Base-by-base conservation (phyloP, 2,888 invertebrate species). In the Sialis fuliginosa region DNA sequence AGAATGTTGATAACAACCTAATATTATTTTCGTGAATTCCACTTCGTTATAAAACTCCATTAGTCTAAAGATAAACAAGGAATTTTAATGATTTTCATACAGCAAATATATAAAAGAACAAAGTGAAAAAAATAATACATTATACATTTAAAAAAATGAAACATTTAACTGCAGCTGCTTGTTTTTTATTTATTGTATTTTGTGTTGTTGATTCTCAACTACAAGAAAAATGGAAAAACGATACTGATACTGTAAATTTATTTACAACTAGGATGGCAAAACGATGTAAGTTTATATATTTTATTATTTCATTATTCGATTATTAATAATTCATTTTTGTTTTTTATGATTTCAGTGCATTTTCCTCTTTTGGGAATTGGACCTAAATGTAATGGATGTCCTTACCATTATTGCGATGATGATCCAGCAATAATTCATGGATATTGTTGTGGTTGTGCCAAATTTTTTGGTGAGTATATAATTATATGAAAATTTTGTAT, bases 361-460 rank as follows among this genome's bases (percentile, higher is more conserved):
- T 31, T 42, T 10, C 42, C 42, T 6, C 6, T 31, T 30, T 31
- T 42, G 6, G 42, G 42, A 22, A 34, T 72, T 1, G 74, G 74
- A 1, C 55, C 70, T 49, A 62, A 62, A 58, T 75, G 75, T 53
- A 70, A 67, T 48, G 74, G 73, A 4, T 77, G 76, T 53, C 76
- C 76, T 0, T 59, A 64, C n/a, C 61, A 63, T 39, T 66, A 65
- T 50, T 77, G 77, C 53, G 74, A 75, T 50, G 73, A 75, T 47
- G 75, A 77, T 57, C 71, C 71, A 41, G 72, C 74, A 0, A 65
- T 78, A 44, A 68, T 77, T 51, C 71, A 72, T 49, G 78, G 78
- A 1, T 77, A 71, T 56, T 79, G 78, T 59, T 79, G 78, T 53
- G 77, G 77, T 1, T 79, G 78, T 54, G 74, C 76, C 7, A 65